Base-by-base conservation (phyloP, 1,140 invertebrate species). In the Drosophila willistoni region DNA sequence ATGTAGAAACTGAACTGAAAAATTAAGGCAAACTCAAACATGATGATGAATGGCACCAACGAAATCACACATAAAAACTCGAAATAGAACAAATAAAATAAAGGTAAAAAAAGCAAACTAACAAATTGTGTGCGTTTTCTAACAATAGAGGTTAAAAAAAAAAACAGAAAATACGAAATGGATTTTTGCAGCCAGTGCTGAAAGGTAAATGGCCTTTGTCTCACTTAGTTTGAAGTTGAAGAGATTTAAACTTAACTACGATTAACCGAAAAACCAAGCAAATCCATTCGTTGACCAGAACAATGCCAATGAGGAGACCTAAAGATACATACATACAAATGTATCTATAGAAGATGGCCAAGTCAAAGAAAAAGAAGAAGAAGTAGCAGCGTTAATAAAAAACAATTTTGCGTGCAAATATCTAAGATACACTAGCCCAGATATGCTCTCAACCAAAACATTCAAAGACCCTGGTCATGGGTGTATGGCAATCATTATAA, bases 371-470 rank as follows among this genome's bases (percentile, higher is more conserved):
- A 60, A 76, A 71, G 73, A 76, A 77, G 60, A 29, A 77, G 71
- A 64, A 74, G 73, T 55, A 51, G 55, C 56, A 79, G 77, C 71
- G 66, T 19, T 68, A 73, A 73, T 77, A 79, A 77, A 51, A 79
- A 77, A 82, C 84, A 84, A 89, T 91, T 91, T 91, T 90, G 90
- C 90, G 90, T 91, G 90, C 90, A 91, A 91, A 91, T 91, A 91
- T 91, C 90, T 91, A 87, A 91, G 90, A 91, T 91, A 91, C 83
- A 91, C 90, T 91, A 91, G 90, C 90, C 90, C 76, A 91, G 82
- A 87, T 91, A 90, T 73, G 85, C 90, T 90, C 74, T 91, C 90
- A 91, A 91, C 85, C 90, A 81, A 87, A 91, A 91, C 90, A 91
- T 61, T 39, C 63, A 81, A 91, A 91, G 90, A 91, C 90, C 90